Base-by-base conservation (phyloP, 2,113 vertebrate genomes). In the Tonatia bakeri region DNA sequence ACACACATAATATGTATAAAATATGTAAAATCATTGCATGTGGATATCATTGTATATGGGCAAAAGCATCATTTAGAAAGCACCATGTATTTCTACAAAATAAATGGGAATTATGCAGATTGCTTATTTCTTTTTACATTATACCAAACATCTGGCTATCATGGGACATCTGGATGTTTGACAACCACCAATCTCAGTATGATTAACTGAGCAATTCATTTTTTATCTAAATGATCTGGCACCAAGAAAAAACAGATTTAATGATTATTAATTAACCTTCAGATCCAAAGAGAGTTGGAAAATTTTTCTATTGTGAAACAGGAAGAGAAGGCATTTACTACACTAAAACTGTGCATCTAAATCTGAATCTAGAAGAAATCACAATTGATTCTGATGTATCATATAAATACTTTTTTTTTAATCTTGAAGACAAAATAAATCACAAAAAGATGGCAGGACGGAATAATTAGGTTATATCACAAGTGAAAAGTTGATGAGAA, bases 181-280 rank as follows among this genome's bases (percentile, higher is more conserved):
- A 86, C 64, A 92, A 87, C 40, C 43, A 65, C 31, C 69, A 96
- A 95, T 75, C 56, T 94, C 82, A 91, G 43, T 52, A 92, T 97
- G 92, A 94, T 94, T 94, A 96, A 84, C 38, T 36, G 9, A 94
- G 73, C 75, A 65, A 89, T 95, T 95, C 47, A 33, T 87, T 86
- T 75, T 90, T 87, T 93, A 94, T 91, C n/a, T 83, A 94, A 96
- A 91, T 91, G 36, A 94, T 83, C 95, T 96, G 67, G 50, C 43
- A 93, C 40, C 73, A 85, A 95, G 22, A 7, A 70, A 36, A 91
- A 90, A 83, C 16, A 93, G 36, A 83, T 72, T 73, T 94, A 90
- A 92, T 82, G 81, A 90, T 96, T 96, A 97, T 95, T 96, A 96
- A 96, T 93, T 96, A 97, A 92, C 12, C 50, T 87, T 93, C 64